Evolutionary conservation across 2,888 invertebrate genomes (phyloP), one percentile per base, ranked within the genome.

Genomic region (Dasysyrphus albostriatus): DNA sequence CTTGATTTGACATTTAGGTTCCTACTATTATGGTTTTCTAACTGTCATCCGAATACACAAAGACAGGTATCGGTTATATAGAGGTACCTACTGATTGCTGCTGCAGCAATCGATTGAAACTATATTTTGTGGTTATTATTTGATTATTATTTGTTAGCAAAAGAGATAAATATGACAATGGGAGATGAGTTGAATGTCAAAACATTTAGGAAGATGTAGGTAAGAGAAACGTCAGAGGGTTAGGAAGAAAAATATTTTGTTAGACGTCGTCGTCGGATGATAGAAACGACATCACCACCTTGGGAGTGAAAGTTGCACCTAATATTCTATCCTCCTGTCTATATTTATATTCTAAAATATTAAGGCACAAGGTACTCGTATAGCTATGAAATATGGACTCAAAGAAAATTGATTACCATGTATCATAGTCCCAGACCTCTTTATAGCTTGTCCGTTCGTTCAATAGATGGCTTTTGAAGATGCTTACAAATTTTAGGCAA

Each of bases 371-470:
- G 37, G 12, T 54, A n/a, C n/a, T n/a, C n/a, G n/a, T n/a, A 8
- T 37, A 37, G 9, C 14, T 44, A 44, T 80, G 72, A 77, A 72
- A 72, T 76, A 67, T 72, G 75, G 72, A 76, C 44, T 80, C 67
- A 69, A 81, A 84, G 72, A 59, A 80, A 85, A 85, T 85, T 85
- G 84, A 85, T 85, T 77, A 85, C 81, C 84, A 77, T 85, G 76
- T 81, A 81, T 81, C 59, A 69, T 16, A 54, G 69, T 44, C 67
- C 39, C 65, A 73, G 73, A 72, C 67, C 72, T 80, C 75, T 80
- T 54, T 77, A 76, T 70, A 72, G 73, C 39, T 77, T 61, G 63
- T 76, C 39, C 16, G 14, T 65, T 24, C 59, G 54, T 67, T 72
- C 73, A 69, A 85, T 72, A 73, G 76, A 85, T 83, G 82, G 85